phyloP scores from a whole-genome alignment of 2,888 invertebrate species.

The Xylocampa areola region DNA sequence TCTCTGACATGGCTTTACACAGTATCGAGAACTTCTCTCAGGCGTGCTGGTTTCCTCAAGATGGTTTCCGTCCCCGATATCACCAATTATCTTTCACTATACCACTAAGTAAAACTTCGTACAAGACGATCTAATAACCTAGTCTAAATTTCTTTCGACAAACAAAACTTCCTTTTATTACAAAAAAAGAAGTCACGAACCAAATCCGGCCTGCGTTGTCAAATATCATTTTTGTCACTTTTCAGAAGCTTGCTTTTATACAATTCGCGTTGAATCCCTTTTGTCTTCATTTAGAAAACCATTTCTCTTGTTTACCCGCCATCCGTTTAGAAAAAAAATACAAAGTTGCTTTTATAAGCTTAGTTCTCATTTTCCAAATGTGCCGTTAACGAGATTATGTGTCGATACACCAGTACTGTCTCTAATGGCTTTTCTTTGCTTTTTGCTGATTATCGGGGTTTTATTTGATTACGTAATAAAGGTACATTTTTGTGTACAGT shows the following conservation, averaged over 20 bases:
- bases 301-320: conserved; percentile 81
- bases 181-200: conserved; percentile 65
- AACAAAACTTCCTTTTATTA: conserved; percentile 40
- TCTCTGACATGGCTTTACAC: no score
- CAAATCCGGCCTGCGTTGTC: conserved; percentile 61
- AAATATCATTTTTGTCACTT: conserved; percentile 76
- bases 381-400: conserved; percentile 58
- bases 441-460: conserved; percentile 42
- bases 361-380: conserved; percentile 62
- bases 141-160: conserved; percentile 14
- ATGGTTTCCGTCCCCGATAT: no score
- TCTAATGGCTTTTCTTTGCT: conserved; percentile 27
- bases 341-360: conserved; percentile 54
- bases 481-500: conserved; percentile 17
- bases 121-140: conserved; percentile 5
- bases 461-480: conserved; percentile 35
- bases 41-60: no score
- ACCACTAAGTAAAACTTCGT: no score
- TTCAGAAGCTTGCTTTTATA: conserved; percentile 64
- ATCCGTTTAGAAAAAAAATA: conserved; percentile 67
- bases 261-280: conserved; percentile 66
- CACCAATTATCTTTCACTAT: no score
- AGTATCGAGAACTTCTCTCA: no score
- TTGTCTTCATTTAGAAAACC: conserved; percentile 80
- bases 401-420: conserved; percentile 33